phyloP scores from a whole-genome alignment of 2,888 invertebrate species.

The Myathropa florea region DNA sequence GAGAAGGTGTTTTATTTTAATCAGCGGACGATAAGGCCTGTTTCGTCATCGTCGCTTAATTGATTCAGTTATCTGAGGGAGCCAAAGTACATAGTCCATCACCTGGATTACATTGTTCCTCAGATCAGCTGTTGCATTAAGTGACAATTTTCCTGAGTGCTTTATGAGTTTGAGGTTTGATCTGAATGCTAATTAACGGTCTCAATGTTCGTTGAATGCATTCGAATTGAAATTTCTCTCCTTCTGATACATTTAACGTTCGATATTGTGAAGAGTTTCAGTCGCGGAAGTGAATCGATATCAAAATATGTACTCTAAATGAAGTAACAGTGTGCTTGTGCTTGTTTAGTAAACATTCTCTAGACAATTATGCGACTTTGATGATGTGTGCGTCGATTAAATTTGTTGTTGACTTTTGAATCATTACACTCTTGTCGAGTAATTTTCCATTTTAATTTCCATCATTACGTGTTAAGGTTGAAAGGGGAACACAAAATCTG shows the following conservation, averaged over 20 bases:
- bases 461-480: neutral
- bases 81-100: neutral
- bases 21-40: neutral
- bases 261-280: too few species aligned
- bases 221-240: neutral
- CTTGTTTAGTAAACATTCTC: constrained; percentile 16
- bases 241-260: too few species aligned
- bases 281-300: constrained; percentile 4
- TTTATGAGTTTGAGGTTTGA: neutral
- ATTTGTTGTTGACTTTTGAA: constrained; percentile 5
- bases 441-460: neutral
- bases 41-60: neutral
- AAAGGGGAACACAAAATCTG: neutral
- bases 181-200: constrained; percentile 10
- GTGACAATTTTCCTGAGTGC: neutral
- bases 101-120: neutral
- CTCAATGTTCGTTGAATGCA: constrained; percentile 11
- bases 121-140: constrained; percentile 10
- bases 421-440: constrained; percentile 6
- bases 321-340: neutral
- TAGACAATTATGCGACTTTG: constrained; percentile 17
- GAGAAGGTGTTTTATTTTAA: neutral
- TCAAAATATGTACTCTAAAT: neutral
- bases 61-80: neutral
- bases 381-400: neutral